Evolutionary conservation across 2,113 vertebrate species (phyloP), one percentile per base, ranked within the genome.

Genomic region (Nyctereutes procyonoides): DNA sequence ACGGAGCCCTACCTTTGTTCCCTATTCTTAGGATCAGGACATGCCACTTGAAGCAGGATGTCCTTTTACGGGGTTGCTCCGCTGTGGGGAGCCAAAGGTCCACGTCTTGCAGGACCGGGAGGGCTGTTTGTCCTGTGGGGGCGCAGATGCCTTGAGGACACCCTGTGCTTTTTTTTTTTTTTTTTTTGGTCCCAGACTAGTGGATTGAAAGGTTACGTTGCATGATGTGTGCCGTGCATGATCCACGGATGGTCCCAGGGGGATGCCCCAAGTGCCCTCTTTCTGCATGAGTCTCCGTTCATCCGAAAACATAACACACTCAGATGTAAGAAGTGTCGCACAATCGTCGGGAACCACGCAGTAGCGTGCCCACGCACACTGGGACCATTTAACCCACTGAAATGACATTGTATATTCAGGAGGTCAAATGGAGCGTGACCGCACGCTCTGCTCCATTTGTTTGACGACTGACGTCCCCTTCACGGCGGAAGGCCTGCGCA

Each of bases 101-200:
- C 11, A 0, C 20, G 2, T 28, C 38, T 22, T 10, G 0, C 1
- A 16, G 16, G 58, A 35, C 9, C 2, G 3, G 19, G 30, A 12
- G 5, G 35, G 22, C 17, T 0, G 3, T 13, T 0, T 8, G 13
- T 32, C 5, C 32, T 0, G 0, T 8, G 43, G 5, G 11, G 17
- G n/a, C 26, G 0, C 26, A 0, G 3, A 0, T 19, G 17, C 13
- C 58, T 32, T 85, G 1, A 4, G 10, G 71, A 14, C 17, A 35
- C 1, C 0, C 26, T 19, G 3, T 2, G 3, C 5, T 28, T 32
- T 35, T 19, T 4, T 3, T 43, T 43, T 43, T 43, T 43, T 5
- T 19, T 9, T 10, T 43, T 43, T 43, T 43, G 43, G 4, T 22
- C 20, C 26, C 69, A 19, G 15, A 65, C 0, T 22, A 0, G 26